Evolutionary conservation across 2,797 vertebrate genomes (phyloP), one percentile per base, ranked within the genome.

Genomic region (Ficedula albicollis): DNA sequence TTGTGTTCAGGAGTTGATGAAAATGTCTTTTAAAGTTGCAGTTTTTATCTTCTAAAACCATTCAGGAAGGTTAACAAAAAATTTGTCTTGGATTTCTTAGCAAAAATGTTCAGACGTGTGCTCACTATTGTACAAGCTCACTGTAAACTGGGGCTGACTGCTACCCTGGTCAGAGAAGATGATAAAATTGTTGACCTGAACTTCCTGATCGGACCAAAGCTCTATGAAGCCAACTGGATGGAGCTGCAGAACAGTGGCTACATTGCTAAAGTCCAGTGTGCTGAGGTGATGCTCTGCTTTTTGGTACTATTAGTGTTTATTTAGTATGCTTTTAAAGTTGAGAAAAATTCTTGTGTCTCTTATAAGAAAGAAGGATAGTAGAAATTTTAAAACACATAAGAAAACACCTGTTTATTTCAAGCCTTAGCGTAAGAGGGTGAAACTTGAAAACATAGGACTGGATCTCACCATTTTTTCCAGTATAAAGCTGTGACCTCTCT

Each of bases 141-240:
- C 84, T 99, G 99, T 97, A 99, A 99, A 92, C 97, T 99, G 97
- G 99, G 99, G 14, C 98, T 99, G 95, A 99, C 99, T 1, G 99
- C 99, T 54, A 99, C 99, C 5, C 97, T 99, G 54, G 99, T 99
- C 91, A 98, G 99, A 92, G 99, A 99, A 97, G 99, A 99, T 73
- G 99, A 99, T 97, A 99, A 99, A 98, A 99, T 99, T 58, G 99
- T 99, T 5, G 99, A 99, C 97, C 98, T 99, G 76, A 99, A 99
- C 97, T 99, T 99, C 94, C 98, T 99, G 41, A 99, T 99, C 2
- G 99, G 99, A 54, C 99, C 99, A 38, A 99, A 99, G 72, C 98
- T 99, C 11, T 99, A 98, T 32, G 99, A 99, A 96, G 99, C 99
- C 63, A 99, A 99, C 97, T 99, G 99, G 99, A 99, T 99, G 99